phyloP scores from a whole-genome alignment of 2,888 invertebrate species.

The Leptinotarsa rubiginosa region DNA sequence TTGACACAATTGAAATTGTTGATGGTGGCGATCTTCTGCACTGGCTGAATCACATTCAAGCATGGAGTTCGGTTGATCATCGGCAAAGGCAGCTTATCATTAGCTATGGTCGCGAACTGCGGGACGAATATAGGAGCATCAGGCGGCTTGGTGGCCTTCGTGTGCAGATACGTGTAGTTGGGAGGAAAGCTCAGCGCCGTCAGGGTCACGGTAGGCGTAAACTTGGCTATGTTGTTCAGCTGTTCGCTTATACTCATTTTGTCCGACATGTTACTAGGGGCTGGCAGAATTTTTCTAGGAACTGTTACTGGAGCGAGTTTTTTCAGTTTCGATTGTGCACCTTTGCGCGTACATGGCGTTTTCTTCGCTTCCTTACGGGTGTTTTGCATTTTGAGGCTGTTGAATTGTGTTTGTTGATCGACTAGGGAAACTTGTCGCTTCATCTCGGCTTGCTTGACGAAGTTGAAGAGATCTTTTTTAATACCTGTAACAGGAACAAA shows the following conservation, averaged over 20 bases:
- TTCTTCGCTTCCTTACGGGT: slow-evolving; percentile 56
- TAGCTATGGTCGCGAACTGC: slow-evolving; percentile 61
- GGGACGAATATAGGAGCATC: slow-evolving; percentile 61
- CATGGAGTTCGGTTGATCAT: slow-evolving; percentile 62
- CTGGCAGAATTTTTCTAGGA: slow-evolving; percentile 65
- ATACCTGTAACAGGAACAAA: slow-evolving; percentile 36
- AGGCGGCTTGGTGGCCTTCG: slow-evolving; percentile 63
- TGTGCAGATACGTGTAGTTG: slow-evolving; percentile 64
- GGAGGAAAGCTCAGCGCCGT: slow-evolving; percentile 62
- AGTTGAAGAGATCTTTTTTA: slow-evolving; percentile 56
- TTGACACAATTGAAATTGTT: slow-evolving; percentile 65
- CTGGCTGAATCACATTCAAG: slow-evolving; percentile 63
- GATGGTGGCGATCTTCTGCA: slow-evolving; percentile 61
- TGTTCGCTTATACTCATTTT: slow-evolving; percentile 54
- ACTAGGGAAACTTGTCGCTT: slow-evolving; percentile 51
- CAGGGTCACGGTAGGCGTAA: slow-evolving; percentile 61
- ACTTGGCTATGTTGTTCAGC: slow-evolving; percentile 56
- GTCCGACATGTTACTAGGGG: slow-evolving; percentile 63
- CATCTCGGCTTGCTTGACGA: slow-evolving; percentile 47
- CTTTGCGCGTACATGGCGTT: slow-evolving; percentile 61
- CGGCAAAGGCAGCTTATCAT: slow-evolving; percentile 61
- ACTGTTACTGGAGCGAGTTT: slow-evolving; percentile 59
- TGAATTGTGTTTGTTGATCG: slow-evolving; percentile 57
- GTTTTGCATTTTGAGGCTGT: slow-evolving; percentile 49
- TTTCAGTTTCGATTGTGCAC: slow-evolving; percentile 54